Evolutionary conservation across 2,888 invertebrate genomes (phyloP).

Genomic region (Chrysopilus asiliformis): DNA sequence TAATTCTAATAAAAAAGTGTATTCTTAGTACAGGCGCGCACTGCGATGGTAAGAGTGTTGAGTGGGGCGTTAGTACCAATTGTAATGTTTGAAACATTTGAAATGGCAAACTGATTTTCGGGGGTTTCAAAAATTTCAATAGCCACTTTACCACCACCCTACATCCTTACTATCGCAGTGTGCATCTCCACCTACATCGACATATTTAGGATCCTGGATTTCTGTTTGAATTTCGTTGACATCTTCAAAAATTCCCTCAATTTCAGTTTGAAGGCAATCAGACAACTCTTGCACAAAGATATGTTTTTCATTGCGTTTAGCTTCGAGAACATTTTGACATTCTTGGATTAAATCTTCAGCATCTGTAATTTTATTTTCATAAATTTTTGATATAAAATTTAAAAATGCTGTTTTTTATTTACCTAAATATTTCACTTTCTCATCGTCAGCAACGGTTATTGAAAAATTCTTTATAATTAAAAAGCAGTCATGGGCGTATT

Average conservation of each 20-base stretch:
- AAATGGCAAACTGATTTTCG: too few relatives aligned
- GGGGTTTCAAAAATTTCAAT: too few relatives aligned
- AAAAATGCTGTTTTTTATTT: slow-evolving; percentile 3
- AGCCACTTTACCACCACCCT: too few relatives aligned
- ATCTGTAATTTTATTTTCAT: slow-evolving; percentile 15
- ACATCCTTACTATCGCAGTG: too few relatives aligned
- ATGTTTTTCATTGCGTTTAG: slow-evolving; percentile 51
- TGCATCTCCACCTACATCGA: slow-evolving; percentile 23
- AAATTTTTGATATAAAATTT: too few relatives aligned
- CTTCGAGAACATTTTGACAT: slow-evolving; percentile 49
- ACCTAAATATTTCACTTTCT: slow-evolving; percentile 39
- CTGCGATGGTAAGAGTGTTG: too few relatives aligned
- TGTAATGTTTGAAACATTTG: too few relatives aligned
- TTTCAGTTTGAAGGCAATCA: slow-evolving; percentile 63
- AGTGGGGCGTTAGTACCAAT: too few relatives aligned
- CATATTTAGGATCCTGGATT: slow-evolving; percentile 37
- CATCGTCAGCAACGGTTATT: slow-evolving; percentile 59
- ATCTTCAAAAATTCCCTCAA: slow-evolving; percentile 54
- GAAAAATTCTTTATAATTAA: slow-evolving; percentile 70
- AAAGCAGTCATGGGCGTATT: slow-evolving; percentile 71
- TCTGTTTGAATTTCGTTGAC: slow-evolving; percentile 60
- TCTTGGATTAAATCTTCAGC: slow-evolving; percentile 31
- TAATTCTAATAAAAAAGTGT: too few relatives aligned
- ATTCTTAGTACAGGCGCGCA: too few relatives aligned
- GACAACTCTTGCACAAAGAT: slow-evolving; percentile 58